Percentiles rank a stretch among this genome's conserved stretches.
phyloP scores from a whole-genome alignment of 2,888 invertebrate genomes.

The Clivina fossor region DNA sequence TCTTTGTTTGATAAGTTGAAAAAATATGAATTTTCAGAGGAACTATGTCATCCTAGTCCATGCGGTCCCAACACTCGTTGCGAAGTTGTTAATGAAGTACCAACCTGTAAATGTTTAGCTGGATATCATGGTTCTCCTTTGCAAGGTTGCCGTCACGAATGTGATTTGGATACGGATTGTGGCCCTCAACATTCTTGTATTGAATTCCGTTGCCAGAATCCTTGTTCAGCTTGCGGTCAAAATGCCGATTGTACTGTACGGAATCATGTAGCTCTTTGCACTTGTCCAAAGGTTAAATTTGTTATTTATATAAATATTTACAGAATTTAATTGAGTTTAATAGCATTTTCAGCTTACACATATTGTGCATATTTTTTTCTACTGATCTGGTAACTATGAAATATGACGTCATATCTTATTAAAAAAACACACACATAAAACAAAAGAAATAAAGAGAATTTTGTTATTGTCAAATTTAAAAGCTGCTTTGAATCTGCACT shows the following conservation, averaged over 20 bases:
- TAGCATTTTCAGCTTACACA: too few species aligned
- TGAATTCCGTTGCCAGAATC: conserved; percentile 71
- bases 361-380: too few species aligned
- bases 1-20: background rate
- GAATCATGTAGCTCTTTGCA: conserved; percentile 76
- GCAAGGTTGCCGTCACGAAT: conserved; percentile 79
- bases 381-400: too few species aligned
- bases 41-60: conserved; percentile 79
- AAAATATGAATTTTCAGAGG: conserved; percentile 59
- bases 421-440: too few species aligned
- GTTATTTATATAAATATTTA: too few species aligned
- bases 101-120: conserved; percentile 77
- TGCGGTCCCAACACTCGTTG: conserved; percentile 82
- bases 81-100: conserved; percentile 72
- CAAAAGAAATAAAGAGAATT: too few species aligned
- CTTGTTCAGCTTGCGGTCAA: conserved; percentile 76
- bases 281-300: conserved; percentile 75
- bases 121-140: conserved; percentile 78
- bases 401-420: too few species aligned
- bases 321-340: too few species aligned
- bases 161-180: conserved; percentile 77
- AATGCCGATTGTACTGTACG: conserved; percentile 77
- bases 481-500: too few species aligned
- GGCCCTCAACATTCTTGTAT: conserved; percentile 70
- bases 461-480: too few species aligned